A percentile compares a stretch with the other conserved stretches of the same genome.
These are phyloP conservation scores for Nicator chloris DNA, from an alignment of 2,113 vertebrate species.

Conservation along the genomic window DNA sequence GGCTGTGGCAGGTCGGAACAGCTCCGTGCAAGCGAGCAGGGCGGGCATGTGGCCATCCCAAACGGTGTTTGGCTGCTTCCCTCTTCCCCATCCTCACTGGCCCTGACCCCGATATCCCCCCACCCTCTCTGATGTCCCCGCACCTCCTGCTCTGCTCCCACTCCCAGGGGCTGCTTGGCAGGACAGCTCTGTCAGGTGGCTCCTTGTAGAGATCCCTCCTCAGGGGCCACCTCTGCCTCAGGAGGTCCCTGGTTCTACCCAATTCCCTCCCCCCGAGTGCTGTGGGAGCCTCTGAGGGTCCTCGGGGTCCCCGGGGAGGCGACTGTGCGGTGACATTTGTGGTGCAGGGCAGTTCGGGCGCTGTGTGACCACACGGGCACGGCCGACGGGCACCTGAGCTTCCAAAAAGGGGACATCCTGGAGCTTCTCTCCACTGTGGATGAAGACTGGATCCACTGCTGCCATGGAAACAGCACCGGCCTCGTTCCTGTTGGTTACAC, in stretches of 20 bases:
- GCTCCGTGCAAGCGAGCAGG: background rate
- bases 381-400: constrained; percentile 78
- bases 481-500: constrained; percentile 91
- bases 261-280: background rate
- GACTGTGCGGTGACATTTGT: rapidly evolving
- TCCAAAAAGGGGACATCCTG: constrained; percentile 87
- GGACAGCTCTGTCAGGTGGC: background rate
- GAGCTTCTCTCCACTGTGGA: constrained; percentile 83
- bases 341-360: constrained; percentile 81
- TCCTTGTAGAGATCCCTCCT: background rate
- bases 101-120: background rate
- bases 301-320: rapidly evolving
- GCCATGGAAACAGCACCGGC: constrained; percentile 81
- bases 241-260: background rate
- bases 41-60: rapidly evolving
- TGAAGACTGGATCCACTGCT: constrained; percentile 93
- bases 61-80: rapidly evolving
- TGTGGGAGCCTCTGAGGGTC: background rate
- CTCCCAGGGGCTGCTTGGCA: background rate
- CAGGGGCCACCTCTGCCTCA: rapidly evolving
- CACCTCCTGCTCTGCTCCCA: background rate
- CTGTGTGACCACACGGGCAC: constrained; percentile 85
- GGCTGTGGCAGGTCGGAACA: background rate
- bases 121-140: background rate
- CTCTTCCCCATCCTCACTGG: background rate